Evolutionary conservation across 2,113 vertebrate species (phyloP).

Genomic region (Scytalopus superciliaris): DNA sequence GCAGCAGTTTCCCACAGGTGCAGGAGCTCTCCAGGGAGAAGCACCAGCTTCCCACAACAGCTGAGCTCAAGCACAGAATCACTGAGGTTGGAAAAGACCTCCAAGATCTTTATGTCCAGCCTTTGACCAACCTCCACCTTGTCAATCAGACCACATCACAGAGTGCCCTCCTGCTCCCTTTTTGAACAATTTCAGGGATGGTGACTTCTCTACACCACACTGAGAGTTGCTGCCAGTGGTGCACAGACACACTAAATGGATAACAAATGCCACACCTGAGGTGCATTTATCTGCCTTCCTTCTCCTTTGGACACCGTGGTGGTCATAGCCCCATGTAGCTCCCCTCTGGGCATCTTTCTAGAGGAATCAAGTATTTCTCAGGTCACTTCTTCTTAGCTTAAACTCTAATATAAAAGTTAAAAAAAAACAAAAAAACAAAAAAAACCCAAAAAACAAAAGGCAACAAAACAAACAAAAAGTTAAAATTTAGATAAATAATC

Average conservation of each 20-base stretch:
- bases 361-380: fast-evolving
- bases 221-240: neutral
- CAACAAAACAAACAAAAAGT: too few relatives aligned
- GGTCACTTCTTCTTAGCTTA: neutral
- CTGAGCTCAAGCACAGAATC: neutral
- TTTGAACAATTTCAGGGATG: neutral
- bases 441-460: too few relatives aligned
- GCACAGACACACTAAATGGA: fast-evolving
- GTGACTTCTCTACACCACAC: neutral
- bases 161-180: fast-evolving
- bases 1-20: fast-evolving
- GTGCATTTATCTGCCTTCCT: too few relatives aligned
- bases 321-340: fast-evolving
- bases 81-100: neutral
- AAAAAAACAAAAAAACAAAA: too few relatives aligned
- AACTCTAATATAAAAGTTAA: fast-evolving
- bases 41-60: too few relatives aligned
- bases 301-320: fast-evolving
- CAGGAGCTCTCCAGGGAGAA: neutral
- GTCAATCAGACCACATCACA: fast-evolving
- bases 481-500: fast-evolving
- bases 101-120: neutral
- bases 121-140: neutral
- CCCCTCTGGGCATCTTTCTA: neutral
- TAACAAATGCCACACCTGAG: neutral